phyloP scores from a whole-genome alignment of 2,113 vertebrate genomes.

The Phalacrocorax aristotelis region DNA sequence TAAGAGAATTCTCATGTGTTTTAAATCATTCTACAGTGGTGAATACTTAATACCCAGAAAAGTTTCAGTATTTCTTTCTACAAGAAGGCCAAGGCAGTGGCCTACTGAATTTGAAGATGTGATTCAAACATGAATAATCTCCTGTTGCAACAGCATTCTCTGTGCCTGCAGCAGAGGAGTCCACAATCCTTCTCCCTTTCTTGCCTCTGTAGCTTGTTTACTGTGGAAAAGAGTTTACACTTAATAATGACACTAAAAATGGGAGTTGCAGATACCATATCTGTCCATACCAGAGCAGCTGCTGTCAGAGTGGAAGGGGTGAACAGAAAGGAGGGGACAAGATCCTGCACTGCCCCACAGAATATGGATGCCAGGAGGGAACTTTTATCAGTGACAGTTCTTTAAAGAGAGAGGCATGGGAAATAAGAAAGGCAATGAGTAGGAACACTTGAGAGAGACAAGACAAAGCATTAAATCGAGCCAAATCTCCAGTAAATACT shows the following conservation, averaged over 20 bases:
- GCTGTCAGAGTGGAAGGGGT: background rate
- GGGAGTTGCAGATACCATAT: background rate
- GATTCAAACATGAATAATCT: background rate
- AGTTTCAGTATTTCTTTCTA: background rate
- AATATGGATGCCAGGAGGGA: background rate
- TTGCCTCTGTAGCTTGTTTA: background rate
- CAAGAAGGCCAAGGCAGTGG: background rate
- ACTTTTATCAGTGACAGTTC: background rate
- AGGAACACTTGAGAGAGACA: background rate
- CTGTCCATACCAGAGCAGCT: background rate
- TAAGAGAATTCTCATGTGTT: background rate
- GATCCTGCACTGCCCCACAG: background rate
- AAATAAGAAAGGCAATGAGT: background rate
- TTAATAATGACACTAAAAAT: background rate
- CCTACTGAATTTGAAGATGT: background rate
- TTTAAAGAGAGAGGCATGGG: background rate
- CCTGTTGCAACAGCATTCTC: background rate
- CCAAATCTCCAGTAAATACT: background rate
- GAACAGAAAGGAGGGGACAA: accelerated
- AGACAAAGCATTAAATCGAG: background rate
- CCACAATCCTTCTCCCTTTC: background rate
- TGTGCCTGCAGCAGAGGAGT: background rate
- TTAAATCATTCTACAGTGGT: background rate
- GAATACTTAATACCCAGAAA: conserved; percentile 13
- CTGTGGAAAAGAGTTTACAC: background rate